These are phyloP conservation scores for Malurus alboscapulatus DNA, from an alignment of 2,113 vertebrate species.

Conservation along the genomic window DNA sequence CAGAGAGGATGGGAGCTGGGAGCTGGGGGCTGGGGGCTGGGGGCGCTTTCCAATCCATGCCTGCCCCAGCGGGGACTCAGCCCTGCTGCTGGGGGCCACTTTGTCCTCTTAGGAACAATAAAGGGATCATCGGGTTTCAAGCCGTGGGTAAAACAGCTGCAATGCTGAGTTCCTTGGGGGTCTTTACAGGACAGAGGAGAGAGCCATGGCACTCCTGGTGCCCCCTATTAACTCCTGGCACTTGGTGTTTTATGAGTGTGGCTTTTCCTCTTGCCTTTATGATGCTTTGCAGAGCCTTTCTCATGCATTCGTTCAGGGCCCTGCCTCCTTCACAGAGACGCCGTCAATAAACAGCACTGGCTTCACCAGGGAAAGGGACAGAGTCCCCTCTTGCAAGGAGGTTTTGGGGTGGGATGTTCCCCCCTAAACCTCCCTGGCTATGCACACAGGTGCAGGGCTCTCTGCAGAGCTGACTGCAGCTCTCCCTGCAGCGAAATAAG, in stretches of 20 bases:
- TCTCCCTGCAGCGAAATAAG: neutral
- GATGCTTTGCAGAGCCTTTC: neutral
- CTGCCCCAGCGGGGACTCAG: rapidly evolving
- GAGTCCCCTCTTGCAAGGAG: neutral
- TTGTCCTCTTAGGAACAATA: neutral
- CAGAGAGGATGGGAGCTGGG: neutral
- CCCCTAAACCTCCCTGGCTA: neutral
- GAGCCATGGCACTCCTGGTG: neutral
- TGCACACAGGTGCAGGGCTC: neutral
- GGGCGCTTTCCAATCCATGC: neutral
- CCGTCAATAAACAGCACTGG: neutral
- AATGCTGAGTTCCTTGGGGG: neutral
- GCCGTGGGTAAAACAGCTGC: rapidly evolving
- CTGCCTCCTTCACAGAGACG: neutral
- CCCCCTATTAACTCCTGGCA: neutral
- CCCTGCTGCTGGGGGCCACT: neutral
- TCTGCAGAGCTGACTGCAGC: neutral
- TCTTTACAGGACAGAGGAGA: neutral
- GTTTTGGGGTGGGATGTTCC: neutral
- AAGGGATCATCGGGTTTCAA: rapidly evolving
- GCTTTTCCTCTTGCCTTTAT: conserved; percentile 24
- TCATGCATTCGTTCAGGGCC: neutral
- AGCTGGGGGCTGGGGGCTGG: neutral
- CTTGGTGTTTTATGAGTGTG: neutral
- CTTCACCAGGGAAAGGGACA: rapidly evolving